phyloP scores from a whole-genome alignment of 2,113 vertebrate species.

The Myrmecophaga tridactyla region DNA sequence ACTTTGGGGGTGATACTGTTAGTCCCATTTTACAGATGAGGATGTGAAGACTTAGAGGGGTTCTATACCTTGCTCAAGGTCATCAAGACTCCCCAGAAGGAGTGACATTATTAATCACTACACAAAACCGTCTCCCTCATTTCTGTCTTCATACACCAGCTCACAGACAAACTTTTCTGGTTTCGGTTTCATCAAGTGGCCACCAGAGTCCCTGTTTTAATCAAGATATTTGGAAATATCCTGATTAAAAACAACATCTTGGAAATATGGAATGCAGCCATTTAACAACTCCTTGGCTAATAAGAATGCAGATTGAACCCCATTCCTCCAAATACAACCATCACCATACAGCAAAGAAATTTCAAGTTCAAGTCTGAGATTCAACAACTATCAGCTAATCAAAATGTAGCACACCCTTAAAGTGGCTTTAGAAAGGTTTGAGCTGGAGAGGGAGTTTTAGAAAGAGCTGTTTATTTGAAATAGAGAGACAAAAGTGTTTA shows the following conservation, averaged over 20 bases:
- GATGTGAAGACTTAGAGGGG: not conserved
- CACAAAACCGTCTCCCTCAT: not conserved
- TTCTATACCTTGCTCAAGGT: not conserved
- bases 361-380: not conserved
- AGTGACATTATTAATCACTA: not conserved
- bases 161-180: not conserved
- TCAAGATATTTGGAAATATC: constrained; percentile 37
- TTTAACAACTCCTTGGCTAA: not conserved
- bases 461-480: not conserved
- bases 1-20: not conserved
- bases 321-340: not conserved
- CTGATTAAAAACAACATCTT: too few relatives aligned
- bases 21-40: not conserved
- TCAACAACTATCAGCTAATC: not conserved
- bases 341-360: not conserved
- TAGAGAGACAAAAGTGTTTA: not conserved
- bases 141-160: not conserved
- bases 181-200: not conserved
- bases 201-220: constrained; percentile 17
- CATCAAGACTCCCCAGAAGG: not conserved
- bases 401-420: not conserved
- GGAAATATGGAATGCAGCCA: not conserved
- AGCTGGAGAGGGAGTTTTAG: not conserved
- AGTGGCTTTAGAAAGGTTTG: not conserved
- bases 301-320: not conserved